Base-by-base conservation (phyloP, 1,140 invertebrate genomes). In the Nasonia giraulti region DNA sequence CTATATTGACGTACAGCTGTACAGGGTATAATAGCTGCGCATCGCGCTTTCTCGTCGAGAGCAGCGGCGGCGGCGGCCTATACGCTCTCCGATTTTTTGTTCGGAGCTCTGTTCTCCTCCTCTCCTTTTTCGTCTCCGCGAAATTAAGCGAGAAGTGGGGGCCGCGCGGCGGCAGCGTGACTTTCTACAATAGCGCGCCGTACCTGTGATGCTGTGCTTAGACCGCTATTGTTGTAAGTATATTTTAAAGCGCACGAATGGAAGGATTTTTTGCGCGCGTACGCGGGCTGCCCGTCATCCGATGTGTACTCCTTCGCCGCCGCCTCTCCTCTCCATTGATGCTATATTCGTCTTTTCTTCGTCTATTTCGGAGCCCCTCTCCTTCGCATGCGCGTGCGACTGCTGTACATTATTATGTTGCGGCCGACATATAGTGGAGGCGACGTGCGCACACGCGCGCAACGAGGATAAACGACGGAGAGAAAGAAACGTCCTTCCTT, bases 301-400 rank as follows among this genome's bases (percentile, higher is more conserved):
- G 6, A 62, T n/a, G 6, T 62, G 4, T 7, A 6, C 55, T n/a
- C 55, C 20, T n/a, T n/a, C 55, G 55, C 50, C 17, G 50, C 12
- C 11, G 17, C 17, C 50, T 55, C 50, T 10, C 55, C 17, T n/a
- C 55, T n/a, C 55, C 55, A 62, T 62, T 62, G 37, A n/a, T n/a
- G 73, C 73, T 75, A 75, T 75, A 71, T 71, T 71, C 68, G 68
- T 71, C 68, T 71, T 33, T 62, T 71, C 68, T 31, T 71, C 68
- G 10, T 71, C 68, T 71, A 71, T 71, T 71, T 71, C 68, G 23
- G 68, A 71, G 55, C 20, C 17, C 17, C 55, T 62, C 55, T 62
- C 20, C 20, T 44, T 44, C 40, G 40, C 40, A 20, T 20, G 55
- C 55, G 17, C 55, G 55, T 62, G 17, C 55, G 20, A 62, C 55